Evolutionary conservation across 2,888 invertebrate species (phyloP), one percentile per base, ranked within the genome.

Genomic region (Linnaemya vulpina): DNA sequence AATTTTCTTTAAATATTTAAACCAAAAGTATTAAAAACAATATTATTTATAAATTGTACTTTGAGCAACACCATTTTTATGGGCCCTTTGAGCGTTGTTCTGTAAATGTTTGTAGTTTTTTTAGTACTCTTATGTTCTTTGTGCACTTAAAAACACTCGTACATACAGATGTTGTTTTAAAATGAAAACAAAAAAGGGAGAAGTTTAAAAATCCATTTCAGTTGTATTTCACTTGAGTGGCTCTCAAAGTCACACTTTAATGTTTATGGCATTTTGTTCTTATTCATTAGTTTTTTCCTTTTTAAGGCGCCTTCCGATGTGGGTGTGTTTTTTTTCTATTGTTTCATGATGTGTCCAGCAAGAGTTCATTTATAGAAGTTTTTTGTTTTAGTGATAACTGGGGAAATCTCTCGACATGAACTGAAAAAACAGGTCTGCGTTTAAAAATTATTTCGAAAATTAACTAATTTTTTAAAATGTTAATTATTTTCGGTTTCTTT

Each of bases 241-340:
- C 60, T 62, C 62, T 68, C 68, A 81, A 43, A 58, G 60, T 71
- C 68, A 75, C 83, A 70, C 74, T 83, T 70, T 68, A 78, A 83
- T 78, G 74, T 78, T 78, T 74, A 68, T 78, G 73, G 74, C 55
- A 63, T 70, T 63, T 70, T 63, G 15, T 62, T 13, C 17, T 20
- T 73, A 53, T 35, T 35, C 13, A 20, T 53, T 49, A 40, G 40
- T 11, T 7, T 13, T 46, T 4, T 40, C 0, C 49, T 40, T 55
- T 46, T 40, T 13, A 30, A n/a, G 51, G 15, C 10, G 8, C 17
- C 20, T 38, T 25, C 13, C n/a, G 22, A 15, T 1, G 55, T 63
- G 70, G 30, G 11, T 70, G 62, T 62, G 11, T 46, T 53, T 51
- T 15, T 55, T n/a, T n/a, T n/a, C 35, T 63, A 51, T 53, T 73